Percentiles rank a stretch among this genome's conserved stretches.
Evolutionary conservation across 2,888 invertebrate species (phyloP).

Genomic region (Cremastinae sp.): DNA sequence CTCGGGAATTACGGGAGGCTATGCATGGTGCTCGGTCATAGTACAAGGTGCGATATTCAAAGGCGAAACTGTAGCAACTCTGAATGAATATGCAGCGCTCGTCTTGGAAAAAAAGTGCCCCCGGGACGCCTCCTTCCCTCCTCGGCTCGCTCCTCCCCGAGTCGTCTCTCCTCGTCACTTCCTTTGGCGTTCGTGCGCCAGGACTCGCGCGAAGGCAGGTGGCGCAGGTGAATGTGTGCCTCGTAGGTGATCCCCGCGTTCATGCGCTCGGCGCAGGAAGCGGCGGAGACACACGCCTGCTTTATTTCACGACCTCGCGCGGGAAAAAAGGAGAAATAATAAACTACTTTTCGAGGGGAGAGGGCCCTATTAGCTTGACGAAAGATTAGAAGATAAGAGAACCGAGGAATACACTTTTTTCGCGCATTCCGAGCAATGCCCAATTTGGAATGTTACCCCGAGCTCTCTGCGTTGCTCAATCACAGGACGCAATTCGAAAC

Average conservation of each 20-base stretch:
- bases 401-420: too few relatives aligned
- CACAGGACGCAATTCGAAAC: too few relatives aligned
- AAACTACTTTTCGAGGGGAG: too few relatives aligned
- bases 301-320: slow-evolving; percentile 25
- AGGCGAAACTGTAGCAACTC: slow-evolving; percentile 51
- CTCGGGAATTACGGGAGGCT: too few relatives aligned
- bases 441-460: too few relatives aligned
- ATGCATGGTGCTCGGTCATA: too few relatives aligned
- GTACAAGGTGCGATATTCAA: slow-evolving; percentile 28
- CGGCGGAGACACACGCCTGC: slow-evolving; percentile 69
- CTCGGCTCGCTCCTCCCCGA: background rate
- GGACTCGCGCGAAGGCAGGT: slow-evolving; percentile 59
- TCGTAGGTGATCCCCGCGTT: background rate
- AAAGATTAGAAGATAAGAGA: too few relatives aligned
- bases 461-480: too few relatives aligned
- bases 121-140: slow-evolving; percentile 28
- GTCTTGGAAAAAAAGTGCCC: slow-evolving; percentile 30
- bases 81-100: slow-evolving; percentile 39
- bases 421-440: too few relatives aligned
- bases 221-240: slow-evolving; percentile 67
- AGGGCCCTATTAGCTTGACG: too few relatives aligned
- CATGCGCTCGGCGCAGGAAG: slow-evolving; percentile 72
- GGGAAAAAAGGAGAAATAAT: too few relatives aligned
- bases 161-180: slow-evolving; percentile 39
- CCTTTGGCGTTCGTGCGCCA: slow-evolving; percentile 6